Evolutionary conservation across 2,797 vertebrate genomes (phyloP).

Genomic region (Sciaenops ocellatus): DNA sequence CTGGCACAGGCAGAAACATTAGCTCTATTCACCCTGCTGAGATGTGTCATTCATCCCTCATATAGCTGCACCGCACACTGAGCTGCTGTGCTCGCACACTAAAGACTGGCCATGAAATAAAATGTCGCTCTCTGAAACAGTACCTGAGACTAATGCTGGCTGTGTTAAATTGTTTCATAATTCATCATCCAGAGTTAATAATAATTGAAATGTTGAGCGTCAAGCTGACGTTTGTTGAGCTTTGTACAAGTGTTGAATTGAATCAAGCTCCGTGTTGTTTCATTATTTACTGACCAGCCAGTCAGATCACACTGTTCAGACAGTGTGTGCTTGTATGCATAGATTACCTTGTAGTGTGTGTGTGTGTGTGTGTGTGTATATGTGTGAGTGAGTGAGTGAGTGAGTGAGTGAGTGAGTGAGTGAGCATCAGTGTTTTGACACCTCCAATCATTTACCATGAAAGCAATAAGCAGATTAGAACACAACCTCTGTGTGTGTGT

Average conservation of each 20-base stretch:
- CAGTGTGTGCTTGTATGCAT: not conserved
- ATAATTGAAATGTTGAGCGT: not conserved
- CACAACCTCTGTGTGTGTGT: constrained; percentile 4
- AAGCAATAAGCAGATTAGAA: constrained; percentile 25
- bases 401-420: not conserved
- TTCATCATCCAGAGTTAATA: not conserved
- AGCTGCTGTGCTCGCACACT: not conserved
- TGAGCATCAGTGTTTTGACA: constrained; percentile 25
- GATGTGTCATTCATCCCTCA: not conserved
- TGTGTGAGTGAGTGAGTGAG: not conserved
- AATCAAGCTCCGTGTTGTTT: too few species aligned
- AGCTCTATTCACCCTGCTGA: not conserved
- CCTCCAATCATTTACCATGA: constrained; percentile 19
- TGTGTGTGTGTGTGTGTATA: not conserved
- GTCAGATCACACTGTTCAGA: not conserved
- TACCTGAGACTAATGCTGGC: not conserved
- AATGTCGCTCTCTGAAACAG: not conserved
- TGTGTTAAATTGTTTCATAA: not conserved
- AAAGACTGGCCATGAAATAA: not conserved
- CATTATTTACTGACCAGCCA: not conserved
- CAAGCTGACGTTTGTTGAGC: not conserved
- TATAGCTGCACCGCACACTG: not conserved
- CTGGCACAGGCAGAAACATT: constrained; percentile 1
- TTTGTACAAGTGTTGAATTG: not conserved
- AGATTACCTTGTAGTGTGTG: too few species aligned